phyloP scores from a whole-genome alignment of 2,888 invertebrate species.

The Volucella bombylans region DNA sequence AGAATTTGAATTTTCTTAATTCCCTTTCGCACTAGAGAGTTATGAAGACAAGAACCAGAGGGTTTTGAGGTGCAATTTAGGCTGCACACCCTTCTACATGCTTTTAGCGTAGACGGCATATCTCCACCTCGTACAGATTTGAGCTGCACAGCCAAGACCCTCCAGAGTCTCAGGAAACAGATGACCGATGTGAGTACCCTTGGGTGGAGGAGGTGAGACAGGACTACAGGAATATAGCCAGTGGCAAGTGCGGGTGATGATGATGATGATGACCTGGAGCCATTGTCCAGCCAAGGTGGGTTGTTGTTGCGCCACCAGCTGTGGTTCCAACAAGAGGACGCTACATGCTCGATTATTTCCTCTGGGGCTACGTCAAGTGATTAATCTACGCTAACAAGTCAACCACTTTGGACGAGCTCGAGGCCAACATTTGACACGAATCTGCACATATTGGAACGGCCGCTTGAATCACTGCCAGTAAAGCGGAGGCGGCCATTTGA shows the following conservation, averaged over 20 bases:
- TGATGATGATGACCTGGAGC: constrained; percentile 79
- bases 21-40: constrained; percentile 92
- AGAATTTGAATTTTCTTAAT: constrained; percentile 94
- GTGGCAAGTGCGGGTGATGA: constrained; percentile 77
- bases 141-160: constrained; percentile 94
- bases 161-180: constrained; percentile 95
- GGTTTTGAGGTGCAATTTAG: constrained; percentile 93
- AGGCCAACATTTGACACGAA: no score
- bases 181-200: constrained; percentile 90
- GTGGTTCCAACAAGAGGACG: no score
- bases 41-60: constrained; percentile 92
- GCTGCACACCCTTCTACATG: constrained; percentile 97
- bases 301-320: constrained; percentile 75
- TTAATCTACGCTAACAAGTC: no score
- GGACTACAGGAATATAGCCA: constrained; percentile 75
- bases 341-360: no score
- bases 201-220: constrained; percentile 83
- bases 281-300: constrained; percentile 78
- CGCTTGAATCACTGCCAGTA: no score
- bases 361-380: no score
- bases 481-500: no score
- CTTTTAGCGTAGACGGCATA: constrained; percentile 96
- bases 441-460: no score
- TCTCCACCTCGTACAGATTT: constrained; percentile 94
- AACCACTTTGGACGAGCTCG: no score